Evolutionary conservation across 1,140 invertebrate genomes (phyloP), one percentile per base, ranked within the genome.

Genomic region (Spodoptera litura): DNA sequence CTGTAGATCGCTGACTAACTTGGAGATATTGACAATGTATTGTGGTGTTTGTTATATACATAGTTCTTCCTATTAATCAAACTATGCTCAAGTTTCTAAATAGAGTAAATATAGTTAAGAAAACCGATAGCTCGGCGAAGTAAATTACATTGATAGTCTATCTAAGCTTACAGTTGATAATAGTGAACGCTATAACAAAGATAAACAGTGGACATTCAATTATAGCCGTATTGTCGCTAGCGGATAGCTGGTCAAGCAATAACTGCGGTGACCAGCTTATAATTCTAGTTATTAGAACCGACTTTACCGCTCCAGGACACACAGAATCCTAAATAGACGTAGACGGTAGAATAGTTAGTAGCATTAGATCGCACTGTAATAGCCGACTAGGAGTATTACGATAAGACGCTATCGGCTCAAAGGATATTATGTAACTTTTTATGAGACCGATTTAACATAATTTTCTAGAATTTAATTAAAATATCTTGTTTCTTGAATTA

Each of bases 221-320:
- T 87, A 84, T 70, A 78, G 77, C 76, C 52, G 64, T 78, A 83
- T 83, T 78, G 78, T 79, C 53, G 68, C 56, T 80, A 66, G 35
- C 44, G 61, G 44, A 52, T 20, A 70, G 73, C 75, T 66, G 73
- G 73, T 76, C 27, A 62, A 70, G 81, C 79, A 82, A 84, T 87
- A 84, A 78, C 78, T 78, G 55, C 73, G 83, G 79, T 80, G 79
- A 78, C 64, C 82, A 71, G 79, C 73, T 82, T 83, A 83, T 88
- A 84, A 85, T 84, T 75, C 75, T 78, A 77, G 85, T 87, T 87
- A 87, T 88, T 87, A 85, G 81, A 78, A 78, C 79, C 51, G 55
- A 82, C 76, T 85, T 86, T 84, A 87, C 81, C 78, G 80, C 66
- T 44, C 13, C 68, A 52, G 27, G 75, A 55, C 81, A 83, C 82